A percentile compares a stretch with the other conserved stretches of the same genome.
Evolutionary conservation across 2,113 vertebrate genomes (phyloP).

Genomic region (Peromyscus maniculatus): DNA sequence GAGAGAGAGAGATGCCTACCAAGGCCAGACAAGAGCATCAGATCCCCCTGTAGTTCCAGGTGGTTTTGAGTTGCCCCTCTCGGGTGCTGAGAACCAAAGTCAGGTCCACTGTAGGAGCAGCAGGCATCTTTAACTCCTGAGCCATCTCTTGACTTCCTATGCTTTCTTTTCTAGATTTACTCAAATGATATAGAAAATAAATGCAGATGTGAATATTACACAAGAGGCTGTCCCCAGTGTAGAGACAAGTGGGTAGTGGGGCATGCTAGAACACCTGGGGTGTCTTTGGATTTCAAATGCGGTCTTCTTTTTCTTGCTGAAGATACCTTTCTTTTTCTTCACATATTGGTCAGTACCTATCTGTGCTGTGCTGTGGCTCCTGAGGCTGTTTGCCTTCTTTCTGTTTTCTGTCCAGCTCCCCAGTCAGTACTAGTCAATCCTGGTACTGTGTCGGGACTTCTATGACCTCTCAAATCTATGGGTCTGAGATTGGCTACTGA

Average conservation of each 20-base stretch:
- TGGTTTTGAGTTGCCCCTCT: not conserved
- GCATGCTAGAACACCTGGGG: not conserved
- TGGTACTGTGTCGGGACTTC: not conserved
- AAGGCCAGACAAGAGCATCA: not conserved
- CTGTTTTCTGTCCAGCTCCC: not conserved
- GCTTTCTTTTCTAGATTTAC: constrained; percentile 18
- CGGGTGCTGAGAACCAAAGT: not conserved
- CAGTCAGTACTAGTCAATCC: not conserved
- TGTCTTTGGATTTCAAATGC: not conserved
- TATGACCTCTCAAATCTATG: no score
- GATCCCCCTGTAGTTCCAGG: not conserved
- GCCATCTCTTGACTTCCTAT: not conserved
- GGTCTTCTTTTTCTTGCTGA: not conserved
- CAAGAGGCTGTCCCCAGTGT: not conserved
- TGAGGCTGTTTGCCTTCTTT: not conserved
- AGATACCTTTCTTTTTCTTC: not conserved
- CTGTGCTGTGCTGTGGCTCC: not conserved
- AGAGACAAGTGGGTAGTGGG: not conserved
- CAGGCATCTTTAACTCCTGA: not conserved
- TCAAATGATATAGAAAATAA: not conserved
- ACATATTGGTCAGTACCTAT: not conserved
- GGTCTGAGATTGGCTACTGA: not conserved
- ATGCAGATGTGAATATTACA: not conserved
- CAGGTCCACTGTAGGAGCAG: not conserved
- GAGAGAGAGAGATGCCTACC: not conserved